Conservation (phyloP, 2,888 invertebrate species). For the Leptodirus hochenwartii region DNA sequence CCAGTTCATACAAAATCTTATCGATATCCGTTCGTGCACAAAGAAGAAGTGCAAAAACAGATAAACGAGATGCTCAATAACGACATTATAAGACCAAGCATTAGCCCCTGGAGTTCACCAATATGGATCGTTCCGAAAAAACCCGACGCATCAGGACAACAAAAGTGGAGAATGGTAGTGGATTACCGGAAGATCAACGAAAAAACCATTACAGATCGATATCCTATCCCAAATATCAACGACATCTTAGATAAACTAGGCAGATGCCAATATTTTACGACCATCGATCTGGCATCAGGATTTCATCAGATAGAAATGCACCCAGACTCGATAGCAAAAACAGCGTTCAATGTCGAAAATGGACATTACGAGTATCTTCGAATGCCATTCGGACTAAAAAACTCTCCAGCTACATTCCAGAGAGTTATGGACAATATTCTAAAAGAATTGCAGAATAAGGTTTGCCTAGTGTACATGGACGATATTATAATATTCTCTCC, state of each 20-base stretch:
- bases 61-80: conserved; percentile 13
- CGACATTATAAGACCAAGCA: conserved; percentile 11
- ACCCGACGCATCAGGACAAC: conserved; percentile 11
- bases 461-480: conserved; percentile 14
- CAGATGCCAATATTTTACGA: conserved; percentile 17
- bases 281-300: conserved; percentile 18
- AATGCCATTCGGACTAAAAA: conserved; percentile 17
- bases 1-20: conserved; percentile 14
- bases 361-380: conserved; percentile 16
- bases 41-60: conserved; percentile 13
- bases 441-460: conserved; percentile 10
- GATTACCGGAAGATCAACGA: conserved; percentile 16
- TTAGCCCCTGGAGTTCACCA: conserved; percentile 11
- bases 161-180: conserved; percentile 14
- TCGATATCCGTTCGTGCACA: conserved; percentile 15
- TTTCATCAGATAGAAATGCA: conserved; percentile 20
- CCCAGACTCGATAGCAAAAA: conserved; percentile 15
- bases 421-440: conserved; percentile 14
- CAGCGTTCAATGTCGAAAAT: conserved; percentile 16
- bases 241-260: conserved; percentile 20
- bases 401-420: conserved; percentile 16
- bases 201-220: conserved; percentile 17
- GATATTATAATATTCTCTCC: conserved; percentile 14
- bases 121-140: conserved; percentile 15
- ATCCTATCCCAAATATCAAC: conserved; percentile 17